Conservation (phyloP, 2,888 invertebrate species). For the Lithophane ornitopus region DNA sequence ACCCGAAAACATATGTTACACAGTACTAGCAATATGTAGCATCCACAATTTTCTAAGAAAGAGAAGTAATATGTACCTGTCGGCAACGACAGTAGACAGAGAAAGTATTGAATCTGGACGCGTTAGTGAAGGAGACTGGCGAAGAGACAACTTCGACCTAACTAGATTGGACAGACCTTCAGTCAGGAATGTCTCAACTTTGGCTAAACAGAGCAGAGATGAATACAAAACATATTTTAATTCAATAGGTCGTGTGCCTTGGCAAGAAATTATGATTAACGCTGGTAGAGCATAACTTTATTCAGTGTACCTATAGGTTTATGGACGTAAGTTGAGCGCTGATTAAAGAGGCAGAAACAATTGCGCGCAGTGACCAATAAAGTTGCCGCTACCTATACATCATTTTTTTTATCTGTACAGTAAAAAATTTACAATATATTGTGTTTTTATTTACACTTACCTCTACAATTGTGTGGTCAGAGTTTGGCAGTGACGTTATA, state of each 20-base stretch:
- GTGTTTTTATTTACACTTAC: constrained; percentile 30
- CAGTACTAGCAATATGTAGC: constrained; percentile 37
- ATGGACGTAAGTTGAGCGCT: constrained; percentile 29
- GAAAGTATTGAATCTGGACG: constrained; percentile 30
- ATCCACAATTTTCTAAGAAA: constrained; percentile 46
- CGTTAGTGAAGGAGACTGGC: constrained; percentile 37
- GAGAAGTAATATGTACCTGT: constrained; percentile 21
- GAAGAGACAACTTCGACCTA: constrained; percentile 31
- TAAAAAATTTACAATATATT: constrained; percentile 6
- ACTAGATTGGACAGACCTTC: constrained; percentile 31
- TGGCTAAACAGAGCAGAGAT: constrained; percentile 43
- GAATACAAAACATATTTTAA: constrained; percentile 38
- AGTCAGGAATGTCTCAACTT: constrained; percentile 34
- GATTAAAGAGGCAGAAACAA: constrained; percentile 24
- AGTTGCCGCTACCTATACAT: constrained; percentile 14
- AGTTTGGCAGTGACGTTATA: constrained; percentile 15
- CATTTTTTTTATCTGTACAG: background rate
- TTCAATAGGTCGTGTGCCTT: constrained; percentile 27
- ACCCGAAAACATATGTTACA: constrained; percentile 38
- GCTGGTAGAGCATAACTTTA: constrained; percentile 39
- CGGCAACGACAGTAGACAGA: constrained; percentile 27
- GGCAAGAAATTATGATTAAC: constrained; percentile 37
- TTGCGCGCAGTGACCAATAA: constrained; percentile 24
- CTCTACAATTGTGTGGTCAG: constrained; percentile 12
- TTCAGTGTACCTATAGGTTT: constrained; percentile 19